Evolutionary conservation across 2,113 vertebrate genomes (phyloP).

Genomic region (Cranoglanis bouderius): DNA sequence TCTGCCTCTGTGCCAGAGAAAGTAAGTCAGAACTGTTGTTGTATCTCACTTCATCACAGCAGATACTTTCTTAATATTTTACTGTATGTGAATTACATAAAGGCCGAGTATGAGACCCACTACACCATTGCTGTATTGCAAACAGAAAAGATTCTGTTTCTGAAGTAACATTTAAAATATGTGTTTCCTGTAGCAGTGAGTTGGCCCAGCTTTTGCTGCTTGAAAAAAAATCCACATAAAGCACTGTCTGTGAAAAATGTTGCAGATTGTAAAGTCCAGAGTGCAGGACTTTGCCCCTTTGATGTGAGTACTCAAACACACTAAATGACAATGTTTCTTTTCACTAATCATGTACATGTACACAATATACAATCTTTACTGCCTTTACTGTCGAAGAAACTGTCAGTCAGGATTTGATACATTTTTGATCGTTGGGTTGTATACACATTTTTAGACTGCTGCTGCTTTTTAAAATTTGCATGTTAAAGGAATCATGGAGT

Average conservation of each 20-base stretch:
- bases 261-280: slow-evolving; percentile 21
- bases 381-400: not conserved
- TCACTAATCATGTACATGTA: not conserved
- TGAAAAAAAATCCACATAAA: not conserved
- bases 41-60: not conserved
- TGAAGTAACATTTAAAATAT: not conserved
- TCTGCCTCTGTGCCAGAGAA: slow-evolving; percentile 9
- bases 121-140: not conserved
- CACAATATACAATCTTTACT: not conserved
- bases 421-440: too few relatives aligned
- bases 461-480: not conserved
- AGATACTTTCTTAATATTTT: not conserved
- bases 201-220: slow-evolving; percentile 25
- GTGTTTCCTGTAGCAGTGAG: not conserved
- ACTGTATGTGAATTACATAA: not conserved
- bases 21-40: slow-evolving; percentile 25
- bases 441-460: not conserved
- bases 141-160: not conserved
- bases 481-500: not conserved
- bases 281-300: slow-evolving; percentile 38
- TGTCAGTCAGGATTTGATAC: not conserved
- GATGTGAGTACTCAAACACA: slow-evolving; percentile 29
- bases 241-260: not conserved
- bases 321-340: not conserved
- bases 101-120: not conserved